Conservation (phyloP, 2,888 invertebrate species). For the Diabrotica balteata region DNA sequence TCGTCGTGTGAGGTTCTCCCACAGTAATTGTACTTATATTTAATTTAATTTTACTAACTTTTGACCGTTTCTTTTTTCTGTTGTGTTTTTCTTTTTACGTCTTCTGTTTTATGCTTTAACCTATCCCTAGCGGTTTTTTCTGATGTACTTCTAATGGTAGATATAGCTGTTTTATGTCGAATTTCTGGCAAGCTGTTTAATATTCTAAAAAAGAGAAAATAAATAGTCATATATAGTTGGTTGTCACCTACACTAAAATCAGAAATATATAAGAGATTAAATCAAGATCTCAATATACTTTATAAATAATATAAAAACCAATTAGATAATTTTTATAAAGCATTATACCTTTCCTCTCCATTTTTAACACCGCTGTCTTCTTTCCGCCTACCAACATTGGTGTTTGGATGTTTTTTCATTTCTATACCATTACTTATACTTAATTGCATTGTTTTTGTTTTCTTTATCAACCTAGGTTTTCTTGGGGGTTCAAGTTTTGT, state of each 20-base stretch:
- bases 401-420: conserved; percentile 44
- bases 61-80: conserved; percentile 47
- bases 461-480: conserved; percentile 57
- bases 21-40: too few relatives aligned
- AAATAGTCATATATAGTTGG: too few relatives aligned
- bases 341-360: conserved; percentile 50
- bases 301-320: not conserved
- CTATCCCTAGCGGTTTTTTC: conserved; percentile 56
- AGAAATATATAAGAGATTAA: not conserved
- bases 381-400: conserved; percentile 37
- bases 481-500: conserved; percentile 52
- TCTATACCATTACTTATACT: conserved; percentile 52
- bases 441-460: conserved; percentile 54
- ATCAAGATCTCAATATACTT: not conserved
- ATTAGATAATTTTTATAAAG: not conserved
- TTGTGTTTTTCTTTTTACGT: conserved; percentile 43
- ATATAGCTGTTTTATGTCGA: conserved; percentile 60
- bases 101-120: conserved; percentile 46
- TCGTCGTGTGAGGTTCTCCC: too few relatives aligned
- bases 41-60: conserved; percentile 41
- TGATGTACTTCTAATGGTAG: conserved; percentile 59
- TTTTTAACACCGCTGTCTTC: conserved; percentile 42
- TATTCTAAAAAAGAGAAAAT: conserved; percentile 39
- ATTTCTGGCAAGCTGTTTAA: conserved; percentile 58
- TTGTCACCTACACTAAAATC: too few relatives aligned